phyloP scores from a whole-genome alignment of 35 echinoderm and acorn worm species.

The Patiria miniata region DNA sequence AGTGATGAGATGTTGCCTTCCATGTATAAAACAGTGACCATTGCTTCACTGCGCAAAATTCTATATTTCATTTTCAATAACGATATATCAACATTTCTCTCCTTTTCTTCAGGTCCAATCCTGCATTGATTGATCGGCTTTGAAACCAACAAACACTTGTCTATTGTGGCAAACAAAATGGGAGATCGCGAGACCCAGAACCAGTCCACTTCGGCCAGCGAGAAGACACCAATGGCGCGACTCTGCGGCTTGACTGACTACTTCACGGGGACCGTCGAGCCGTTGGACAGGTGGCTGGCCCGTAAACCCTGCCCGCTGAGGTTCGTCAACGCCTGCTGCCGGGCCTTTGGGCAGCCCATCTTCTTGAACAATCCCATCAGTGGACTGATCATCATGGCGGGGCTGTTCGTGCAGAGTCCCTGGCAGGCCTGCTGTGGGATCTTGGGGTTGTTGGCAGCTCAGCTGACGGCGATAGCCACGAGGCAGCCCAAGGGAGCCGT shows the following conservation, averaged over 20 bases:
- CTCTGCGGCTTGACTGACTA: constrained; percentile 3
- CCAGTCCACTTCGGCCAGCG: background rate
- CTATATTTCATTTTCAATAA: too few species aligned
- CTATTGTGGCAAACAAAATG: too few species aligned
- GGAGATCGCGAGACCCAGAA: too few species aligned
- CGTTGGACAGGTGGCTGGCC: constrained; percentile 49
- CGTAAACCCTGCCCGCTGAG: constrained; percentile 42
- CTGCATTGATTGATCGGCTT: too few species aligned
- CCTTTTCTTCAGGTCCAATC: too few species aligned
- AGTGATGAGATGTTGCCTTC: too few species aligned
- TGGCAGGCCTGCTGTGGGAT: constrained; percentile 64
- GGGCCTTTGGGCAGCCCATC: constrained; percentile 60
- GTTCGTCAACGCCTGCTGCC: constrained; percentile 52
- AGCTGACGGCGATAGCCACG: constrained; percentile 43
- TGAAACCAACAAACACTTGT: too few species aligned
- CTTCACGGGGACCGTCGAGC: constrained; percentile 49
- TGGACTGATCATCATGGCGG: constrained; percentile 50
- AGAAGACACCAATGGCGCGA: background rate
- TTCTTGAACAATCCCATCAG: constrained; percentile 74
- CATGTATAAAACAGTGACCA: too few species aligned
- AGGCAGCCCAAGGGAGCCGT: constrained; percentile 37
- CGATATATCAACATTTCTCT: too few species aligned
- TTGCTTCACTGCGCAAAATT: too few species aligned
- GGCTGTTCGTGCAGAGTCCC: constrained; percentile 65
- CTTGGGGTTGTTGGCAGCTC: constrained; percentile 45